Percentiles rank a stretch among this genome's conserved stretches.
phyloP scores from a whole-genome alignment of 2,797 vertebrate species.

The Melanotaenia boesemani region DNA sequence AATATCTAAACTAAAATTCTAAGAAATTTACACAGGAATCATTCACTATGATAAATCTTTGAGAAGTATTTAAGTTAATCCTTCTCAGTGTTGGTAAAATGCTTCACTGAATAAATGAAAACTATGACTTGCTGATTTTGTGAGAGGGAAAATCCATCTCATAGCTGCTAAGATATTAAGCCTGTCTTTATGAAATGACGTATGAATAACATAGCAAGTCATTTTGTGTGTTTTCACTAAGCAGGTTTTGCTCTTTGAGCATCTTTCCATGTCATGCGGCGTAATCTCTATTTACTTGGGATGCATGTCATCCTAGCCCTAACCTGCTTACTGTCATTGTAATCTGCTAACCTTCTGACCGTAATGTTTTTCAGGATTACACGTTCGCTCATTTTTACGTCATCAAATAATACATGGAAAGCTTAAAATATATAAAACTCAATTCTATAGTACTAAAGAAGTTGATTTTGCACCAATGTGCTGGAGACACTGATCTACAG shows the following conservation, averaged over 20 bases:
- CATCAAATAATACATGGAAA: not conserved
- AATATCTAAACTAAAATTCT: too few relatives aligned
- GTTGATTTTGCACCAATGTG: too few relatives aligned
- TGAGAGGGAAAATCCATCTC: not conserved
- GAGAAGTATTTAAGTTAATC: too few relatives aligned
- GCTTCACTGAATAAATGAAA: too few relatives aligned
- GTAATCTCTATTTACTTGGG: not conserved
- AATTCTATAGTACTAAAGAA: not conserved
- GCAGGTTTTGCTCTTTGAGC: not conserved
- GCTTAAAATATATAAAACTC: not conserved
- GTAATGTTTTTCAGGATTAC: not conserved
- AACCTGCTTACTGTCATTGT: slow-evolving; percentile 1
- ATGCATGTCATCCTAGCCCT: slow-evolving; percentile 2
- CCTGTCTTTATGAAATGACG: slow-evolving; percentile 2
- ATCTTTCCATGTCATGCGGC: too few relatives aligned
- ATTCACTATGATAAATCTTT: too few relatives aligned
- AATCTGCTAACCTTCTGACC: slow-evolving; percentile 9
- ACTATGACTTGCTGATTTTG: not conserved
- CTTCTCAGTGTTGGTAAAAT: too few relatives aligned
- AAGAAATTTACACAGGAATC: too few relatives aligned
- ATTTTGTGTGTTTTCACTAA: not conserved
- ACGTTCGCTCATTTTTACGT: not conserved
- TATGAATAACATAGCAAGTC: not conserved
- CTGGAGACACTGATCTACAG: not conserved
- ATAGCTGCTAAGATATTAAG: slow-evolving; percentile 2